These are phyloP conservation scores for Scomber japonicus DNA, from an alignment of 2,113 vertebrate genomes.

Conservation along the genomic window DNA sequence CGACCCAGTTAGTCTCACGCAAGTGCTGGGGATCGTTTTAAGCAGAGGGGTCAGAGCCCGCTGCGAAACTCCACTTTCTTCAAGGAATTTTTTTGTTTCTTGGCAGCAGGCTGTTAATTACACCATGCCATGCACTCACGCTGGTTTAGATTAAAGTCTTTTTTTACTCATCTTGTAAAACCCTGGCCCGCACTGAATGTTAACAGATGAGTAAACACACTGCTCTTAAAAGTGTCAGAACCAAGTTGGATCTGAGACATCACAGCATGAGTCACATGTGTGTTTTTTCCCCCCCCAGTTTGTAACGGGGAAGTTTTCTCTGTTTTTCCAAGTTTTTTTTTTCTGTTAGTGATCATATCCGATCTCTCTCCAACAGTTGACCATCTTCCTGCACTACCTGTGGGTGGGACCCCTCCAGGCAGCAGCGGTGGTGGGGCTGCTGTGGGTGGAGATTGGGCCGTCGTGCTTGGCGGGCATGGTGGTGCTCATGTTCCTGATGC, in stretches of 20 bases:
- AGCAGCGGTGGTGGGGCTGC: constrained; percentile 87
- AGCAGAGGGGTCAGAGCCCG: constrained; percentile 27
- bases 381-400: constrained; percentile 93
- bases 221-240: neutral
- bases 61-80: constrained; percentile 26
- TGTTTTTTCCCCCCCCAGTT: neutral
- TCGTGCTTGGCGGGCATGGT: constrained; percentile 94
- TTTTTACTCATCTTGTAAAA: neutral
- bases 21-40: constrained; percentile 39
- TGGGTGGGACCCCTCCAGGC: constrained; percentile 95
- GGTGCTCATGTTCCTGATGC: constrained; percentile 92
- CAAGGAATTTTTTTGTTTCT: constrained; percentile 5
- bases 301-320: neutral
- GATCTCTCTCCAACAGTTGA: constrained; percentile 84
- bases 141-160: constrained; percentile 15
- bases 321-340: neutral
- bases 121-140: neutral
- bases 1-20: neutral
- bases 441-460: constrained; percentile 94
- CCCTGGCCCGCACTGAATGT: neutral
- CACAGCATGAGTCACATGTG: too few species aligned
- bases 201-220: neutral
- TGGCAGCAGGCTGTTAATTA: constrained; percentile 35
- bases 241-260: too few species aligned
- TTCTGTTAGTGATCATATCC: neutral